These are phyloP conservation scores for Triplophysa tibetana DNA, from an alignment of 2,113 vertebrate species.

Conservation along the genomic window DNA sequence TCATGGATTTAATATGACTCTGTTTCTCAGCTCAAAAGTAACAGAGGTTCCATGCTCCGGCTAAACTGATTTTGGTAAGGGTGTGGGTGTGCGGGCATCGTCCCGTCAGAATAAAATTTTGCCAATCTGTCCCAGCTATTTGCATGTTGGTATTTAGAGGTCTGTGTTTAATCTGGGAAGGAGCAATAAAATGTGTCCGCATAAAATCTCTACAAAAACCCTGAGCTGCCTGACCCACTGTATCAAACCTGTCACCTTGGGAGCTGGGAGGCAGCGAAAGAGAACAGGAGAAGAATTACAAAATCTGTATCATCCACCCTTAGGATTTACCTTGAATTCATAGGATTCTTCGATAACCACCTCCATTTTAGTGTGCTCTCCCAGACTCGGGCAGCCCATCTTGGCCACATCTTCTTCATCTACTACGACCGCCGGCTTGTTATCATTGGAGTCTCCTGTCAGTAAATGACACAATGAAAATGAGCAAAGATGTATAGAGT, in stretches of 20 bases:
- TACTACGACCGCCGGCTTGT: constrained; percentile 68
- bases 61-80: constrained; percentile 37
- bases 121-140: constrained; percentile 19
- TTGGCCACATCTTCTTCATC: constrained; percentile 75
- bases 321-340: constrained; percentile 76
- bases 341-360: constrained; percentile 82
- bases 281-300: background rate
- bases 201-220: constrained; percentile 27
- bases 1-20: constrained; percentile 13
- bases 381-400: constrained; percentile 78
- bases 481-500: background rate
- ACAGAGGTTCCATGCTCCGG: background rate
- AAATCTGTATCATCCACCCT: background rate
- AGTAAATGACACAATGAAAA: constrained; percentile 13
- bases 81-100: background rate
- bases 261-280: background rate
- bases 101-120: constrained; percentile 28
- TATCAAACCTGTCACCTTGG: constrained; percentile 2
- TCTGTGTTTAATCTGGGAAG: background rate
- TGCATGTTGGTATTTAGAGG: background rate
- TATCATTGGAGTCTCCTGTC: constrained; percentile 78
- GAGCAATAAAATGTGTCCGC: constrained; percentile 3
- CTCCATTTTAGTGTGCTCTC: constrained; percentile 78
- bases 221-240: constrained; percentile 1
- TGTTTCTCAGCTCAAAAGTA: background rate